Conservation (phyloP, 1,140 invertebrate species). For the Sminthurides bifidus region DNA sequence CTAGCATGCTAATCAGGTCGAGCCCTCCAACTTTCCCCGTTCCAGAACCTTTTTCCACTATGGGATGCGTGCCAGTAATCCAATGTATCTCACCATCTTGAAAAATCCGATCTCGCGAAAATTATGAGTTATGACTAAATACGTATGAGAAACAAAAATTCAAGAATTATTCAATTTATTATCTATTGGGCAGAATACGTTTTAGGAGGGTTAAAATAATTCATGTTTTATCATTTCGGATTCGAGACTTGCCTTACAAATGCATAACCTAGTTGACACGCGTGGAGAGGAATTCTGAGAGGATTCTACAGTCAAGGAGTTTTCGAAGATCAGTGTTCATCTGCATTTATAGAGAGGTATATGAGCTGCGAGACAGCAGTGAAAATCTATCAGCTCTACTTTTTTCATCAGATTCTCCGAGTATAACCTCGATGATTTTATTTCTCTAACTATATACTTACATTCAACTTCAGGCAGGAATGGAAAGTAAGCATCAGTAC, state of each 20-base stretch:
- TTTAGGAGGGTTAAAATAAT: constrained; percentile 12
- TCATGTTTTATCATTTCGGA: background rate
- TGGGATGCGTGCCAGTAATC: background rate
- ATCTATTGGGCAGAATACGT: background rate
- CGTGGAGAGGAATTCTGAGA: no score
- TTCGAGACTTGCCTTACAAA: background rate
- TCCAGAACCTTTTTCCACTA: constrained; percentile 15
- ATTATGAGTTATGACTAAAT: background rate
- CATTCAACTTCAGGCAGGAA: no score
- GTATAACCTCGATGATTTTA: no score
- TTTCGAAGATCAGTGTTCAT: no score
- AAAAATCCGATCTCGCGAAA: constrained; percentile 6
- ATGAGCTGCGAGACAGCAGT: no score
- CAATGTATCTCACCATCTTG: background rate
- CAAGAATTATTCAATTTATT: background rate
- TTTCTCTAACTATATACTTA: no score
- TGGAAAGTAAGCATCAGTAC: no score
- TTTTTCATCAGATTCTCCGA: no score
- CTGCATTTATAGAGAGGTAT: no score
- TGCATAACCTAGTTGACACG: background rate
- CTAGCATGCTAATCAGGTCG: background rate
- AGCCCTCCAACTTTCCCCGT: background rate
- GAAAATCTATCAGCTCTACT: no score
- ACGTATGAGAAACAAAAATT: constrained; percentile 4
- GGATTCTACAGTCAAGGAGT: no score